Percentiles rank a stretch among this genome's conserved stretches.
Evolutionary conservation across 2,113 vertebrate genomes (phyloP).

Genomic region (Callionymus lyra): DNA sequence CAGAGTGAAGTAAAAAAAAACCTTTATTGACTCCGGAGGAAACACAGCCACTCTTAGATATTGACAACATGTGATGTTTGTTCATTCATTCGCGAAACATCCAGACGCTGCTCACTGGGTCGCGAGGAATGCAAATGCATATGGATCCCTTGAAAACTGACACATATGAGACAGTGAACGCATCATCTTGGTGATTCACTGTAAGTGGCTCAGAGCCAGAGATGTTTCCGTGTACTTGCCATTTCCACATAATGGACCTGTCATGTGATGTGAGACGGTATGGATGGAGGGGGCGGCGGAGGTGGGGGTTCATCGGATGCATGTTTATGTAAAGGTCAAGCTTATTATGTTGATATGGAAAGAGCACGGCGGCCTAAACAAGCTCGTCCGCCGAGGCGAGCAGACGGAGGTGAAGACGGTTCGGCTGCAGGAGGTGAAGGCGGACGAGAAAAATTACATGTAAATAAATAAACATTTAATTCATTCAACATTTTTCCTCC

Average conservation of each 20-base stretch:
- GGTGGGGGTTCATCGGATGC: conserved; percentile 36
- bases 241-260: conserved; percentile 60
- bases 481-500: no score
- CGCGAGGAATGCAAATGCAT: no score
- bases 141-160: no score
- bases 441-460: conserved; percentile 18
- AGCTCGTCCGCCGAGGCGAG: conserved; percentile 33
- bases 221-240: conserved; percentile 38
- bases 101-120: no score
- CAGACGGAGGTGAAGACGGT: conserved; percentile 12
- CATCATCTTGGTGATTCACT: conserved; percentile 16
- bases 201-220: conserved; percentile 32
- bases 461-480: no score
- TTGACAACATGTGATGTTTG: no score
- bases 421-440: conserved; percentile 6
- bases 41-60: no score
- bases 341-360: conserved; percentile 57
- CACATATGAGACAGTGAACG: no score
- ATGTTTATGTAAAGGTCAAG: conserved; percentile 62
- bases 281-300: conserved; percentile 5
- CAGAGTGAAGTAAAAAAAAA: no score
- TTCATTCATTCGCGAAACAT: no score
- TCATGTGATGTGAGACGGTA: conserved; percentile 35
- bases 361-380: conserved; percentile 48
- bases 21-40: no score